Evolutionary conservation across 1,140 invertebrate species (phyloP), one percentile per base, ranked within the genome.

Genomic region (Pogonomyrmex barbatus): DNA sequence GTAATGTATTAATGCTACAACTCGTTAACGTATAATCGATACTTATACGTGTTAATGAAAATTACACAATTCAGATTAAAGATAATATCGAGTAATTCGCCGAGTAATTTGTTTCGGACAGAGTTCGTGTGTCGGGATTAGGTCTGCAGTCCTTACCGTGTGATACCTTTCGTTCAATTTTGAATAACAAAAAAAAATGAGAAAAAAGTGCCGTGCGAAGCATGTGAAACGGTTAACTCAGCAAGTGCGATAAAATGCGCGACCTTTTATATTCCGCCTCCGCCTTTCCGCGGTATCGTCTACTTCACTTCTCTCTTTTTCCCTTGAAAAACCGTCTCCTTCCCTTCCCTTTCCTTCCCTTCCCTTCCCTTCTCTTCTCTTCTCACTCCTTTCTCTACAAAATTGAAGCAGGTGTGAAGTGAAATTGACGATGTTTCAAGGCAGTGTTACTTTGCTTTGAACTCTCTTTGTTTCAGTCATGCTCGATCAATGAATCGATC

Each of bases 191-290:
- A 77, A 85, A 33, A 63, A 36, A 12, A 30, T n/a, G 39, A 76
- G 39, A 47, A 71, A 12, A 12, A 77, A 65, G 12, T 63, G 24
- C 17, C 52, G 39, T 5, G 8, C 17, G 2, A 45, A 85, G 71
- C 67, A 81, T 62, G 47, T 71, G 84, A 88, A 88, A 88, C 52
- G 60, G 75, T 88, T 81, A 88, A 45, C 84, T 86, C 87, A 68
- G 86, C 88, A 87, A 85, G 30, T 65, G 56, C 54, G 88, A 85
- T 86, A 88, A 81, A 81, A 81, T 33, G 62, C 24, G 12, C 33
- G 8, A 47, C 36, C 47, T 70, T 81, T 81, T 54, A 79, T 79
- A 79, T 68, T 81, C 63, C 42, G 39, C 68, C 8, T 67, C 36
- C n/a, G 33, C 42, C 47, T 70, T 81, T 81, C 45, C 45, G 12